A percentile compares a stretch with the other conserved stretches of the same genome.
Evolutionary conservation across 2,113 vertebrate species (phyloP).

Genomic region (Phodopus roborovskii): DNA sequence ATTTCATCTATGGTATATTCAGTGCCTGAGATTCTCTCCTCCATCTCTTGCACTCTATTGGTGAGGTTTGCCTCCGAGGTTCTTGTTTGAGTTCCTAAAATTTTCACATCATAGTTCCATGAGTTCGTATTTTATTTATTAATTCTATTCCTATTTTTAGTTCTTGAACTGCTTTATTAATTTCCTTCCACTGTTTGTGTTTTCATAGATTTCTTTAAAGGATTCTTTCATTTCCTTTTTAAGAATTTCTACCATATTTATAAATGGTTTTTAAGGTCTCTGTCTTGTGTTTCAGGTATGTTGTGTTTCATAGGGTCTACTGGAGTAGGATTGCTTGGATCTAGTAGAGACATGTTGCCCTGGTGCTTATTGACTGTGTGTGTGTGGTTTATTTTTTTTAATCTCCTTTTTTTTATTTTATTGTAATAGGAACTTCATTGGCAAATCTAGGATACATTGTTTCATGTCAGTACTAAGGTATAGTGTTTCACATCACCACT

Average conservation of each 20-base stretch:
- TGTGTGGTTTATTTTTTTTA: too few species aligned
- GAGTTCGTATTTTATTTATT: background rate
- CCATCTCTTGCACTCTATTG: background rate
- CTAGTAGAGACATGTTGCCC: background rate
- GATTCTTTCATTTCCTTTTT: background rate
- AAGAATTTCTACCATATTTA: background rate
- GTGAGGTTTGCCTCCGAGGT: background rate
- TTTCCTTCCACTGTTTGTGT: background rate
- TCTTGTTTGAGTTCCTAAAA: background rate
- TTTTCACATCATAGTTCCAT: background rate
- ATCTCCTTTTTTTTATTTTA: background rate
- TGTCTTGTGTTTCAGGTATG: background rate
- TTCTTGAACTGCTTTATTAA: background rate
- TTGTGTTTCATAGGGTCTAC: background rate
- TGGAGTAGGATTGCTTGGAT: background rate
- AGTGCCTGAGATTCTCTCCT: background rate
- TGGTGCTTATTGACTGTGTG: background rate
- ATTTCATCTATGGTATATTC: background rate
- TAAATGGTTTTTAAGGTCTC: background rate
- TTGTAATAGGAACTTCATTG: slow-evolving; percentile 40
- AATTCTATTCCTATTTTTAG: background rate
- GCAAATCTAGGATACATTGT: background rate
- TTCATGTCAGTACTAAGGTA: too few species aligned
- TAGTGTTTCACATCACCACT: too few species aligned
- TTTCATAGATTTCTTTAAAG: background rate